Base-by-base conservation (phyloP, 2,797 vertebrate species). In the Thripadectes ignobilis region DNA sequence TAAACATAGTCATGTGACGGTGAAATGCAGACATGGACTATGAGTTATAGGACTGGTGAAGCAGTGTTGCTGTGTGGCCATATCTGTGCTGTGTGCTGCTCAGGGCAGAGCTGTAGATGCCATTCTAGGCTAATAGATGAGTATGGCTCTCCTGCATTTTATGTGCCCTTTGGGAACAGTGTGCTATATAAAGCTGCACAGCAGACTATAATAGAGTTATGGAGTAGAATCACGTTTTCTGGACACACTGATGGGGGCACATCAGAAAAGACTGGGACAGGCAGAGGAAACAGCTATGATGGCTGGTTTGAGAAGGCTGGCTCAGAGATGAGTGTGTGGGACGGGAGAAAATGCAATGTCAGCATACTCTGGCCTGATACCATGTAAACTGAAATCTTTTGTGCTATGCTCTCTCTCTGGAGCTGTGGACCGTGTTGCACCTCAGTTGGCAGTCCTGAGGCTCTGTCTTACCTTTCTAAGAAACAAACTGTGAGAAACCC, bases 1-100 rank as follows among this genome's bases (percentile, higher is more conserved):
- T 58, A 61, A 61, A 49, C 10, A 26, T 26, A 36, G 39, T 20
- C 15, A 36, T 0, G 8, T 26, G 20, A 24, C 7, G 24, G 3
- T 63, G 54, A 34, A 51, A n/a, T 17, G 34, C 34, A 78, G 24
- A 23, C 21, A 6, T 48, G 61, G 26, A 38, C 41, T 10, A 8
- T 12, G 58, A 76, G 23, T 7, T 26, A 7, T 1, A 26, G n/a
- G 16, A 26, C 46, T 38, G 91, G 34, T 32, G 68, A 83, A 51
- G 24, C 9, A 34, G 6, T 9, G 14, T 3, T n/a, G 20, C 57
- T 2, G 1, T 14, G 8, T 21, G 30, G 38, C n/a, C 29, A 54
- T 12, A 13, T 7, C 18, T 65, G 6, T 45, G 46, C 5, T 19
- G 15, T 18, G 24, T 65, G 32, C 32, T 75, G 67, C 54, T 55